Percentiles rank a stretch among this genome's conserved stretches.
These are phyloP conservation scores for Argyresthia goedartella DNA, from an alignment of 2,888 invertebrate genomes.

Conservation along the genomic window DNA sequence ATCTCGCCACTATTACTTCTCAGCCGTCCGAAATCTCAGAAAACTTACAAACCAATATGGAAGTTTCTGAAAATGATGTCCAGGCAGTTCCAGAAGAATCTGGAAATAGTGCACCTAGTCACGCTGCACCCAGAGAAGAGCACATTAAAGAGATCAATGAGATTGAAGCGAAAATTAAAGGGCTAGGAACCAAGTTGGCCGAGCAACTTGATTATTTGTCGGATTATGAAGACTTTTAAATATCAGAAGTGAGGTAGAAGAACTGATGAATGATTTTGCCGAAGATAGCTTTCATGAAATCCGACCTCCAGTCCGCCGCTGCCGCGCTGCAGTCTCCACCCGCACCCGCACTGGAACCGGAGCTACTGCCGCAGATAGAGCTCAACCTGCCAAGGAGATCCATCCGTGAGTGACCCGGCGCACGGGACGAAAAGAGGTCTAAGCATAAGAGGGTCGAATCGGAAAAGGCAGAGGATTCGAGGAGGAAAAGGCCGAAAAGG, in stretches of 20 bases:
- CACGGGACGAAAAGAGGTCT: constrained; percentile 9
- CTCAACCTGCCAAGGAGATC: constrained; percentile 61
- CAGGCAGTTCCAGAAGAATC: constrained; percentile 28
- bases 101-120: constrained; percentile 40
- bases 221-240: constrained; percentile 77
- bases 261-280: constrained; percentile 62
- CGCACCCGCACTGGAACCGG: constrained; percentile 17
- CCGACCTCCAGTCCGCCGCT: no score
- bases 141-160: constrained; percentile 52
- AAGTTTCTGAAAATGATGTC: constrained; percentile 9
- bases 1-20: constrained; percentile 46
- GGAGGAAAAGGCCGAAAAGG: no score
- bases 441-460: constrained; percentile 17
- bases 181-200: constrained; percentile 49
- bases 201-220: constrained; percentile 68
- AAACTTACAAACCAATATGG: constrained; percentile 9
- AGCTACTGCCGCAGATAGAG: constrained; percentile 60
- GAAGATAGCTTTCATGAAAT: constrained; percentile 63
- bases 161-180: constrained; percentile 75
- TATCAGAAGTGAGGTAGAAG: constrained; percentile 74
- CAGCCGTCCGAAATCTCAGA: constrained; percentile 15
- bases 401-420: constrained; percentile 52
- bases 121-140: constrained; percentile 27
- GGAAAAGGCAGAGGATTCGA: constrained; percentile 13
- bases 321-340: not conserved